Evolutionary conservation across 2,888 invertebrate genomes (phyloP).

Genomic region (Leucophenga maculata): DNA sequence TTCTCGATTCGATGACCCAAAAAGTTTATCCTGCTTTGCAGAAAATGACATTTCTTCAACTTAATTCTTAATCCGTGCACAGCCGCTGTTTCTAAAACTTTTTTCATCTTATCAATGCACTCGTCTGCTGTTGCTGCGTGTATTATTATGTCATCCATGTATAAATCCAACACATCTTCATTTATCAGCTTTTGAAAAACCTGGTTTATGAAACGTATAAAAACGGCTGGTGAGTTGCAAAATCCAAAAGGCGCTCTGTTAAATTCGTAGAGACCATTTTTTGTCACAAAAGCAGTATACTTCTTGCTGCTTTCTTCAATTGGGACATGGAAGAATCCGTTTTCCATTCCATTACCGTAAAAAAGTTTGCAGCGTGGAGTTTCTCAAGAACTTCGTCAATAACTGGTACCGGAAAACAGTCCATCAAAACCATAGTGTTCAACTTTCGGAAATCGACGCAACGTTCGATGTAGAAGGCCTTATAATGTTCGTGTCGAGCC

Average conservation of each 20-base stretch:
- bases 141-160: conserved; percentile 41
- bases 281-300: conserved; percentile 12
- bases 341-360: conserved; percentile 28
- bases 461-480: too few species aligned
- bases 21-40: too few species aligned
- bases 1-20: too few species aligned
- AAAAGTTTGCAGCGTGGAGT: conserved; percentile 19
- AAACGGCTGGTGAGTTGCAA: conserved; percentile 22
- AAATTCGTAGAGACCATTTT: conserved; percentile 16
- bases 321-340: conserved; percentile 36
- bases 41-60: conserved; percentile 33
- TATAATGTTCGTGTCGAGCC: too few species aligned
- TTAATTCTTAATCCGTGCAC: conserved; percentile 22
- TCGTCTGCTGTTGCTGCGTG: conserved; percentile 22
- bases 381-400: conserved; percentile 32
- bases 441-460: conserved; percentile 34
- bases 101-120: conserved; percentile 35
- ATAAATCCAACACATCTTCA: conserved; percentile 27
- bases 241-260: conserved; percentile 18
- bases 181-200: conserved; percentile 37
- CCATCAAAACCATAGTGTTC: conserved; percentile 30
- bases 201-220: neutral
- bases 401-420: conserved; percentile 34
- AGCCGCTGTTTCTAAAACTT: conserved; percentile 19
- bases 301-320: conserved; percentile 31